Evolutionary conservation across 2,888 invertebrate species (phyloP).

Genomic region (Phyllotreta striolata): DNA sequence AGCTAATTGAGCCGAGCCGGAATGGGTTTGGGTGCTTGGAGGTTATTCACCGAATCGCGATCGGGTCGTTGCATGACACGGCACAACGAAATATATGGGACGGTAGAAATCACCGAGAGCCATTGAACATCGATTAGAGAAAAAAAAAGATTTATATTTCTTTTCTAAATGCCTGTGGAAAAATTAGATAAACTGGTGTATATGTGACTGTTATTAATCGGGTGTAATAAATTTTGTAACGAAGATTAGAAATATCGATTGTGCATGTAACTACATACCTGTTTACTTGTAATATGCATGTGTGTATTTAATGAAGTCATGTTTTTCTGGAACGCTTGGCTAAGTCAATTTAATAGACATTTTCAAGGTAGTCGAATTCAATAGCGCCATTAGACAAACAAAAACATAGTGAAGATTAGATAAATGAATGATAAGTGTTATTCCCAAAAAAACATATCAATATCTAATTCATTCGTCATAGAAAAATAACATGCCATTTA

Average conservation of each 20-base stretch:
- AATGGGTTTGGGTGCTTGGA: conserved; percentile 1
- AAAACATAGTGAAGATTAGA: conserved; percentile 35
- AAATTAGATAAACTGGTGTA: no score
- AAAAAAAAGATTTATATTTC: conserved; percentile 2
- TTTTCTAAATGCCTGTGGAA: neutral
- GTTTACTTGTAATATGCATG: no score
- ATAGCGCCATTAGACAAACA: conserved; percentile 34
- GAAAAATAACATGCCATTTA: no score
- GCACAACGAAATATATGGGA: conserved; percentile 11
- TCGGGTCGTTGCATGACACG: conserved; percentile 14
- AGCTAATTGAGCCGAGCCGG: neutral
- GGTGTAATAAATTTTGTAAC: no score
- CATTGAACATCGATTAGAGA: conserved; percentile 9
- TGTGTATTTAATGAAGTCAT: neutral
- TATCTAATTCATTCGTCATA: no score
- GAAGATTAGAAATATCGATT: no score
- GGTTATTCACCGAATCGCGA: conserved; percentile 15
- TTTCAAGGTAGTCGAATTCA: conserved; percentile 31
- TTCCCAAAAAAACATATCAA: neutral
- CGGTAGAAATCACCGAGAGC: conserved; percentile 9
- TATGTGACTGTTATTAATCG: no score
- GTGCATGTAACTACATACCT: no score
- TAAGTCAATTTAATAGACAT: conserved; percentile 15
- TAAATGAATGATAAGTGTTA: conserved; percentile 22
- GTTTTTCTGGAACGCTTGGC: conserved; percentile 18